These are phyloP conservation scores for Gorsachius magnificus DNA, from an alignment of 2,797 vertebrate genomes.

Conservation along the genomic window DNA sequence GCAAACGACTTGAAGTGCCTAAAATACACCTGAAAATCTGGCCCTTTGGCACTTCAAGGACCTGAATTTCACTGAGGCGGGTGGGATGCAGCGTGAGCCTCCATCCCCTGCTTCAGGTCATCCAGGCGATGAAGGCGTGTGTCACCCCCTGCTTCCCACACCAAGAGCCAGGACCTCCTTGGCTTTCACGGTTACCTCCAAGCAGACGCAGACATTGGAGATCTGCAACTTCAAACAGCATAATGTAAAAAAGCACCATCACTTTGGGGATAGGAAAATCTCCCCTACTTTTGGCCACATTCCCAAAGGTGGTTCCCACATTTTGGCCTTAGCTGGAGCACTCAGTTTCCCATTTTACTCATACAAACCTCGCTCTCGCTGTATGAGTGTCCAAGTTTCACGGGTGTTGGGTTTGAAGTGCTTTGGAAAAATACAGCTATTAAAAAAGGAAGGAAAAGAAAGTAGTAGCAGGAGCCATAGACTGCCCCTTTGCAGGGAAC, in stretches of 20 bases:
- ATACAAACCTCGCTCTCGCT: background rate
- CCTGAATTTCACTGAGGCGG: background rate
- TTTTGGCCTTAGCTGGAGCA: background rate
- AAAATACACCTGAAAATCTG: background rate
- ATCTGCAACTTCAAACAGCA: background rate
- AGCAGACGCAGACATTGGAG: background rate
- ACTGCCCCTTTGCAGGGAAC: background rate
- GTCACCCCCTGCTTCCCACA: background rate
- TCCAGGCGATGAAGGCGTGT: background rate
- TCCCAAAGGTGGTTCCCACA: background rate
- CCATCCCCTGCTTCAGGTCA: background rate
- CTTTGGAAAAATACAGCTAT: background rate
- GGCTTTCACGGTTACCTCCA: background rate
- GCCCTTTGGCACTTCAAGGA: background rate
- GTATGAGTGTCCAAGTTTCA: background rate
- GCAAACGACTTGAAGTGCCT: fast-evolving
- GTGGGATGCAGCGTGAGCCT: background rate
- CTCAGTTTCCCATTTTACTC: background rate
- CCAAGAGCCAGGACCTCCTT: background rate
- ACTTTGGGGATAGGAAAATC: background rate
- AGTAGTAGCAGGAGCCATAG: background rate
- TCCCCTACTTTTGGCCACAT: background rate
- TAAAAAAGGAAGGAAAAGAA: background rate
- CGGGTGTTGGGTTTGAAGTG: background rate
- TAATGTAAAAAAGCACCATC: background rate